A percentile compares a stretch with the other conserved stretches of the same genome.
phyloP scores from a whole-genome alignment of 1,140 invertebrate species.

The Linepithema humile region DNA sequence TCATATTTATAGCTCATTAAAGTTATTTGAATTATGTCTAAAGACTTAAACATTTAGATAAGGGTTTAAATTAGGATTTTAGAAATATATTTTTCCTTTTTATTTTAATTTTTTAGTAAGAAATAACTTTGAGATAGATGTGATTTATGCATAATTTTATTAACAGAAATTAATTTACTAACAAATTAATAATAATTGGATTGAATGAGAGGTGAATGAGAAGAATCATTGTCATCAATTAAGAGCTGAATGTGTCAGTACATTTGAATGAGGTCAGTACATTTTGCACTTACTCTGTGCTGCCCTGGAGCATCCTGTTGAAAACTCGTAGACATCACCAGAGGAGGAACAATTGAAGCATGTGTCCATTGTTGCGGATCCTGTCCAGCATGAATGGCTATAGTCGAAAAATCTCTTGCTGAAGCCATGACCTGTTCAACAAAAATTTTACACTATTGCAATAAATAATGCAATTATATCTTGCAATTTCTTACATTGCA shows the following conservation, averaged over 20 bases:
- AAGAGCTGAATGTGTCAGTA: neutral
- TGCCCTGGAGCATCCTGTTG: slow-evolving; percentile 94
- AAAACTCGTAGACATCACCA: slow-evolving; percentile 97
- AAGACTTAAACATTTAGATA: too few species aligned
- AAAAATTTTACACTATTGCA: neutral
- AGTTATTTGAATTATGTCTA: too few species aligned
- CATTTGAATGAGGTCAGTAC: neutral
- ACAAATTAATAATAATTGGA: neutral
- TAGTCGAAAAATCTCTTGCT: slow-evolving; percentile 90
- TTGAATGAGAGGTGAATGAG: too few species aligned
- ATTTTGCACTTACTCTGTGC: slow-evolving; percentile 86
- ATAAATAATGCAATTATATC: too few species aligned
- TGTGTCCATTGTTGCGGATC: slow-evolving; percentile 94
- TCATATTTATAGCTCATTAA: too few species aligned
- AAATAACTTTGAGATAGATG: too few species aligned
- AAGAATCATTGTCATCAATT: neutral
- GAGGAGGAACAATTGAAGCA: slow-evolving; percentile 93
- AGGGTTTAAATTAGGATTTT: too few species aligned
- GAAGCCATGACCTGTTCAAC: neutral
- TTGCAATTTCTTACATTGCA: too few species aligned
- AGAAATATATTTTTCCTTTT: too few species aligned
- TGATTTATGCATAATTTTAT: neutral
- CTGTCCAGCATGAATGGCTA: slow-evolving; percentile 96
- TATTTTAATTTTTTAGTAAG: too few species aligned
- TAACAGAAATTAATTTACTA: too few species aligned